Evolutionary conservation across 1,140 invertebrate species (phyloP), one percentile per base, ranked within the genome.

Genomic region (Bicyclus anynana): DNA sequence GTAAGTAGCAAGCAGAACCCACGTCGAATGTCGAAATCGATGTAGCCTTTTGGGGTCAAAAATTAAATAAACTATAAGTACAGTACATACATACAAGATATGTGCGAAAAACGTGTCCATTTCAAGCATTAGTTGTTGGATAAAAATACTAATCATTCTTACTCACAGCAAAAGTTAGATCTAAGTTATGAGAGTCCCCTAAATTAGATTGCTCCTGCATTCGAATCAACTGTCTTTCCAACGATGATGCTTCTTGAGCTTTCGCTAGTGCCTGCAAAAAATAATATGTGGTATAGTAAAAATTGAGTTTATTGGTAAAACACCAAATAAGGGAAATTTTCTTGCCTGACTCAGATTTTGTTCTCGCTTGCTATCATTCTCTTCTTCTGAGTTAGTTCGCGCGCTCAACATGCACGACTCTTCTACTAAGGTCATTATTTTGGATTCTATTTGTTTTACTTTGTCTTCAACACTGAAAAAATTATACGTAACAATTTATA

Each of bases 241-340:
- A 94, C 6, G 95, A 93, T 0, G 96, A 97, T 12, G 98, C 97
- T 89, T 99, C 98, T 87, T 99, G 98, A 0, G 98, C 98, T 84
- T 97, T 96, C 49, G 97, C 95, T 23, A 99, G 84, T 0, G 97
- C 92, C 78, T 91, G 72, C 5, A 68, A 71, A 18, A 0, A 10
- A 40, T n/a, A 27, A 26, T 26, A 33, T 33, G 29, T 10, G 0
- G n/a, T 33, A 29, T 10, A 7, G 27, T 29, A 27, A 27, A 5
- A 27, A 27, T 27, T 27, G 1, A 27, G n/a, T n/a, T n/a, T 27
- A 27, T 35, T 35, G 33, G 13, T n/a, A 35, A 35, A 35, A 35
- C 12, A 4, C 4, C 16, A 38, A 23, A 23, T 23, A 23, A 23
- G 3, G 6, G 13, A n/a, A 38, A 20, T n/a, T 44, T 13, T 38